These are phyloP conservation scores for Drosophila lacteicornis DNA, from an alignment of 1,140 invertebrate species.

Conservation along the genomic window DNA sequence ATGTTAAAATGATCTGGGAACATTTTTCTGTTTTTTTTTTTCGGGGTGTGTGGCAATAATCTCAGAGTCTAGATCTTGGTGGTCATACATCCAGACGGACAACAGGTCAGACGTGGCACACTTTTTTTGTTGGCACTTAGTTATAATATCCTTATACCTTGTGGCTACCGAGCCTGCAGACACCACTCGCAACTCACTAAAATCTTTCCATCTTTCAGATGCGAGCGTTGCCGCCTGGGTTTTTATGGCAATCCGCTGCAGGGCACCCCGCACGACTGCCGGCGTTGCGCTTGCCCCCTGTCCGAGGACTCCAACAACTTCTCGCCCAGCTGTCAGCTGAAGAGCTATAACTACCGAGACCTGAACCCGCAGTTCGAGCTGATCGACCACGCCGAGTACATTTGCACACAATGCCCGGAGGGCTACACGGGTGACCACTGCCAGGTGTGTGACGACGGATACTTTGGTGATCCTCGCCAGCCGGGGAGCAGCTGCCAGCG, in stretches of 20 bases:
- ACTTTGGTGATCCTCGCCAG: slow-evolving; percentile 92
- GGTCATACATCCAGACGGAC: too few relatives aligned
- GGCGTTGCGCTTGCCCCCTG: slow-evolving; percentile 94
- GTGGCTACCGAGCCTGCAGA: background rate
- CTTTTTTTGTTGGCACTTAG: too few relatives aligned
- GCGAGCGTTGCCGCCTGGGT: slow-evolving; percentile 94
- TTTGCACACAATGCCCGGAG: slow-evolving; percentile 93
- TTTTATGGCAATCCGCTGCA: slow-evolving; percentile 94
- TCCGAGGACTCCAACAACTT: slow-evolving; percentile 92
- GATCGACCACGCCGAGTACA: slow-evolving; percentile 88
- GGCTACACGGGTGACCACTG: slow-evolving; percentile 97
- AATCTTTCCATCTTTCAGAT: slow-evolving; percentile 85
- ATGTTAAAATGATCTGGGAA: too few relatives aligned
- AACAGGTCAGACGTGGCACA: too few relatives aligned
- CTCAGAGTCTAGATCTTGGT: too few relatives aligned
- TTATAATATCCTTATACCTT: too few relatives aligned
- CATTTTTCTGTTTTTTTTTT: too few relatives aligned
- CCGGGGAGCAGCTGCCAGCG: slow-evolving; percentile 90
- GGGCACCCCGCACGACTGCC: slow-evolving; percentile 92
- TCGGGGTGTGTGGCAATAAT: too few relatives aligned
- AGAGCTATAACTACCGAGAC: slow-evolving; percentile 86
- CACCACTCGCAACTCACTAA: slow-evolving; percentile 9
- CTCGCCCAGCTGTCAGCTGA: slow-evolving; percentile 93
- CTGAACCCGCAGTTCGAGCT: slow-evolving; percentile 77
- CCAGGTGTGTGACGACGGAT: slow-evolving; percentile 95